These are phyloP conservation scores for Allobates femoralis DNA, from an alignment of 2,797 vertebrate species.

Conservation along the genomic window DNA sequence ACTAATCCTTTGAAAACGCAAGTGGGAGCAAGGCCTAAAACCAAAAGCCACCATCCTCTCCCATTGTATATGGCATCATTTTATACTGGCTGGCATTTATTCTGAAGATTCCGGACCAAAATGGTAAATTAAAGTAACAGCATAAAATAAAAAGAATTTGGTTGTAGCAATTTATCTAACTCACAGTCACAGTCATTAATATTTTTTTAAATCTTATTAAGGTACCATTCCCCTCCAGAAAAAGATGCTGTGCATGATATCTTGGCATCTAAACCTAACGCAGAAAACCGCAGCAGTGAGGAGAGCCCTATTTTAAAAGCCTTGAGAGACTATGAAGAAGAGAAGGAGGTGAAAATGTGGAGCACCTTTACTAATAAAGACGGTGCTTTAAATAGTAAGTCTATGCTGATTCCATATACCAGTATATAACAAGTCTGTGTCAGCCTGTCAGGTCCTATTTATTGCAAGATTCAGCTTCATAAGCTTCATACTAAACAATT, in stretches of 20 bases:
- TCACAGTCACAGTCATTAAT: not conserved
- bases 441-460: not conserved
- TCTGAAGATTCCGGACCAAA: not conserved
- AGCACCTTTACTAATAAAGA: constrained; percentile 78
- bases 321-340: constrained; percentile 88
- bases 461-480: not conserved
- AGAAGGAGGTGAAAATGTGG: constrained; percentile 84
- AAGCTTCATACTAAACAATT: not conserved
- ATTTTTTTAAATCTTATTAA: constrained; percentile 61
- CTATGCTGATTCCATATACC: not conserved
- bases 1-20: too few species aligned
- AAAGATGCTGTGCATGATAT: constrained; percentile 75
- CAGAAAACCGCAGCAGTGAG: constrained; percentile 69
- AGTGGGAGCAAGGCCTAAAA: too few species aligned
- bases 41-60: too few species aligned
- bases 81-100: not conserved
- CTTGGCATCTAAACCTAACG: constrained; percentile 68
- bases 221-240: constrained; percentile 81
- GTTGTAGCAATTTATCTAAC: not conserved
- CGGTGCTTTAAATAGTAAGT: constrained; percentile 73
- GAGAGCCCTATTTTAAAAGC: constrained; percentile 88
- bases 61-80: not conserved
- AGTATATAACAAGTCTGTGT: not conserved
- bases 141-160: not conserved
- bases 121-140: not conserved